Conservation (phyloP, 2,113 vertebrate genomes). For the Micromys minutus region DNA sequence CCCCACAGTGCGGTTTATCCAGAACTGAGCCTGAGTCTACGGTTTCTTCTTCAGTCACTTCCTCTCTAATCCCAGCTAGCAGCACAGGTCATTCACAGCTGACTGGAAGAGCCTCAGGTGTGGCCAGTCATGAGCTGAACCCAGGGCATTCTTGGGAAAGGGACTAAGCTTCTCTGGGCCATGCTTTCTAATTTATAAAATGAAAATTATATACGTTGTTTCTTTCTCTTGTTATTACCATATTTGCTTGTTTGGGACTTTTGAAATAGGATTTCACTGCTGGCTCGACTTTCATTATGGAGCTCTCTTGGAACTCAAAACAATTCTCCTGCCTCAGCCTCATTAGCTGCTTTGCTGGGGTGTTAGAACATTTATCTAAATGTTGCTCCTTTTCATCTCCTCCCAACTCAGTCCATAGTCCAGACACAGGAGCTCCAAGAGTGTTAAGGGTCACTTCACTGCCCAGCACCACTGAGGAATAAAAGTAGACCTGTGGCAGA, state of each 20-base stretch:
- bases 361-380: background rate
- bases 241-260: background rate
- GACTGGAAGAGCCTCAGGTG: background rate
- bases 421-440: background rate
- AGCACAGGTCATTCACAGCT: background rate
- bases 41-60: background rate
- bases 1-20: background rate
- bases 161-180: background rate
- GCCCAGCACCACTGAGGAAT: background rate
- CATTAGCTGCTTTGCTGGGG: background rate
- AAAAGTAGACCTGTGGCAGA: background rate
- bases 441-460: background rate
- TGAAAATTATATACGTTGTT: background rate
- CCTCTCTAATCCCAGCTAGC: background rate
- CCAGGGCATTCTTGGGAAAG: background rate
- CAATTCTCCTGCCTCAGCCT: background rate
- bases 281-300: background rate
- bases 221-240: background rate
- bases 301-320: background rate
- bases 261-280: background rate
- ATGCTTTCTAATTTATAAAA: slow-evolving; percentile 4
- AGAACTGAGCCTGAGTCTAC: background rate
- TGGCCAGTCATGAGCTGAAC: background rate
- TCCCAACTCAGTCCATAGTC: background rate
- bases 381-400: background rate